Base-by-base conservation (phyloP, 2,797 vertebrate genomes). In the Melanotaenia boesemani region DNA sequence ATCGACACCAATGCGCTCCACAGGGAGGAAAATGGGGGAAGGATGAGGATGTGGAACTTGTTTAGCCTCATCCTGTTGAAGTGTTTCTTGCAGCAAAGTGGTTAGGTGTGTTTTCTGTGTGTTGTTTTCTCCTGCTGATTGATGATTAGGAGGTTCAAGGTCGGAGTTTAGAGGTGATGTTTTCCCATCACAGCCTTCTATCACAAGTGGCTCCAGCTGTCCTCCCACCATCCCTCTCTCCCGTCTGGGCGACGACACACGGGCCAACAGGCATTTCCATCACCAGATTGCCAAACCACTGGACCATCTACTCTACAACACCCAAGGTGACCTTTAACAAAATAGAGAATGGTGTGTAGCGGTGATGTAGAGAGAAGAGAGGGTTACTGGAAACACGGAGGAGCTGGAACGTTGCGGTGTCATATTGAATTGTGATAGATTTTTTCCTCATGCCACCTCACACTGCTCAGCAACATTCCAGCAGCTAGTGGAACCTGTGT, bases 321-420 rank as follows among this genome's bases (percentile, higher is more conserved):
- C 74, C 76, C 86, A 90, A 90, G 85, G 87, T 92, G 88, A 92
- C 89, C 89, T 90, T 86, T 89, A 86, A 73, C 77, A 82, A 82
- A 87, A 83, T 41, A 73, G 67, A 71, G 73, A 81, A 26, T 28
- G 28, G 72, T 44, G 65, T 72, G 66, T 62, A 57, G 76, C 65
- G 44, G 58, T 3, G 36, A 58, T 37, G 26, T 58, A 6, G 6
- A 62, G 77, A 32, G 41, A 1, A 44, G 67, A 81, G 62, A 26
- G 60, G 57, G 54, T 84, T 85, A 36, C 36, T 76, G 56, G 67
- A 78, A 76, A 74, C 7, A 52, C 46, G 60, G 61, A 61, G 10
- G 34, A 70, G 64, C 22, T 34, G 64, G 57, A 76, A 75, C 62
- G 72, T 75, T 59, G 56, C 70, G 37, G 72, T 65, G 73, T 70